These are phyloP conservation scores for Galago senegalensis DNA, from an alignment of 2,797 vertebrate species.

Conservation along the genomic window DNA sequence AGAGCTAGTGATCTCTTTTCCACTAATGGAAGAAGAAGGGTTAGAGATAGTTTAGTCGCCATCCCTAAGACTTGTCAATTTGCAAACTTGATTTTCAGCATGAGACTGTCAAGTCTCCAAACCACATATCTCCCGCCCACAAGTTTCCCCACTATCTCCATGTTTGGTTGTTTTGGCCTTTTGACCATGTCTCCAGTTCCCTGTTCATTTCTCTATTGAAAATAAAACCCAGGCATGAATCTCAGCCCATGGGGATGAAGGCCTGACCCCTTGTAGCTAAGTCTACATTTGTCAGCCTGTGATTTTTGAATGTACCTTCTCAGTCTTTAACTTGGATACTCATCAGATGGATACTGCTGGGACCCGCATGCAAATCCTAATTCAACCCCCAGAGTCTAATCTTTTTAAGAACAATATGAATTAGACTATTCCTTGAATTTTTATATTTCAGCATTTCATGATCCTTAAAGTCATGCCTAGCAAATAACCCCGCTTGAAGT, in stretches of 20 bases:
- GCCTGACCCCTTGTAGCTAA: neutral
- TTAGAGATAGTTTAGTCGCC: slow-evolving; percentile 1
- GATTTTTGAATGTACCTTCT: neutral
- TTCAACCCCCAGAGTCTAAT: neutral
- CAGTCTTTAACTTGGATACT: neutral
- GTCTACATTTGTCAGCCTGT: neutral
- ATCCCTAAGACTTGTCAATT: neutral
- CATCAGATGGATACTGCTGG: neutral
- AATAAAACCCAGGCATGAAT: slow-evolving; percentile 21
- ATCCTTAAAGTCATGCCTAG: neutral
- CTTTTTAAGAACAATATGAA: neutral
- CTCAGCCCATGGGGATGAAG: neutral
- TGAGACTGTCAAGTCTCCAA: neutral
- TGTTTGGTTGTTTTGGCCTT: neutral
- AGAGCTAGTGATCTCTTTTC: neutral
- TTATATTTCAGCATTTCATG: slow-evolving; percentile 24
- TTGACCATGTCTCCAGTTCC: neutral
- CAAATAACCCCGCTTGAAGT: neutral
- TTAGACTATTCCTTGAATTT: neutral
- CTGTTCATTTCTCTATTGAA: slow-evolving; percentile 16
- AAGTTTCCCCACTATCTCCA: neutral
- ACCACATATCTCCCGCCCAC: neutral
- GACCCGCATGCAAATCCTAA: neutral
- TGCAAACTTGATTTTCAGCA: neutral
- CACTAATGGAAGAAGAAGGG: neutral